Percentiles rank a stretch among this genome's conserved stretches.
phyloP scores from a whole-genome alignment of 35 echinoderm and acorn worm genomes.

The Chiridota heheva region DNA sequence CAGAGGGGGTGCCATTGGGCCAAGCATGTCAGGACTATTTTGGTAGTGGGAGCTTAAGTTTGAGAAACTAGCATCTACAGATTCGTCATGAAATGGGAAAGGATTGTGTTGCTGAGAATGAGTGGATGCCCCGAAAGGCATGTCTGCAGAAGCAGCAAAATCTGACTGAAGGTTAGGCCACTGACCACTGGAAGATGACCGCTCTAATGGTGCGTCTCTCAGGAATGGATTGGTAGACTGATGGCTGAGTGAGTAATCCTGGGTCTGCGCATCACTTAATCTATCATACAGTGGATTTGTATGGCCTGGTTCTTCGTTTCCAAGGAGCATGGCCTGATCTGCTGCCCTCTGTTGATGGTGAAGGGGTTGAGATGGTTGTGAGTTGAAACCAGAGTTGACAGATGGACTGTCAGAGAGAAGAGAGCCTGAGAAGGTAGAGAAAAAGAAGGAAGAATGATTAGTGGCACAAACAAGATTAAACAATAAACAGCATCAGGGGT shows the following conservation, averaged over 20 bases:
- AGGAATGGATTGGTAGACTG: constrained; percentile 77
- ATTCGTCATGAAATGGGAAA: constrained; percentile 28
- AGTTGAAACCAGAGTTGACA: too few species aligned
- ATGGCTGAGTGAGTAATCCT: too few species aligned
- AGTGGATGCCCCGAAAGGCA: constrained; percentile 11
- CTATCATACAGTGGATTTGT: constrained; percentile 65
- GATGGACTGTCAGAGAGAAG: not conserved
- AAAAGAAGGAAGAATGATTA: not conserved
- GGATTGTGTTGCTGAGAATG: constrained; percentile 50
- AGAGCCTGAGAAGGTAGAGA: not conserved
- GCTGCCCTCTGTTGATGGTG: constrained; percentile 1
- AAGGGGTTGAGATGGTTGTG: constrained; percentile 6
- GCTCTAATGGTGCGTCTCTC: constrained; percentile 52
- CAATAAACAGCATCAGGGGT: not conserved
- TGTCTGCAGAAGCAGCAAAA: too few species aligned
- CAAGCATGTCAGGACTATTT: constrained; percentile 33
- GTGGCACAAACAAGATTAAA: constrained; percentile 1
- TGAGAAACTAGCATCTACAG: constrained; percentile 10
- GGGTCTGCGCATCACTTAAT: constrained; percentile 54
- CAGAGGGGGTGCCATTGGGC: constrained; percentile 33
- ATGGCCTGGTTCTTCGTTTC: constrained; percentile 8
- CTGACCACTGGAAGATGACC: constrained; percentile 29
- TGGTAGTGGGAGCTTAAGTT: constrained; percentile 45
- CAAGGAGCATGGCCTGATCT: constrained; percentile 3
- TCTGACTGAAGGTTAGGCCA: constrained; percentile 16